Base-by-base conservation (phyloP, 2,888 invertebrate species). In the Hirtodrosophila cameraria region DNA sequence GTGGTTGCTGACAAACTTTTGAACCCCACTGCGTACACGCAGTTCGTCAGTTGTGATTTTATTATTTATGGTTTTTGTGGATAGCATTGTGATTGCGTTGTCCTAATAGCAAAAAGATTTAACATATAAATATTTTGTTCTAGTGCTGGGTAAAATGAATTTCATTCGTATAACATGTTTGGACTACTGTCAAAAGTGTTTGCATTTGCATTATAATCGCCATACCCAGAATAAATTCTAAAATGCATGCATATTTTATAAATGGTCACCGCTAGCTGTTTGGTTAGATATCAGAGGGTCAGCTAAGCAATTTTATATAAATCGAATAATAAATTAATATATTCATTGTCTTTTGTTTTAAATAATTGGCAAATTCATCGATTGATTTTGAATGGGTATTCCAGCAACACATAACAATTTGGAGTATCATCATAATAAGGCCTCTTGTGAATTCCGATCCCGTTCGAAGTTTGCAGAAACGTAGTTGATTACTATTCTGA, bases 151-250 rank as follows among this genome's bases (percentile, higher is more conserved):
- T 25, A 33, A 27, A 39, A 30, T 30, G 27, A 65, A 30, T 46
- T 30, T 36, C 65, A 64, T 54, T 55, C 50, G 57, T n/a, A 41
- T 59, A 78, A 61, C 49, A 61, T 62, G 59, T 80, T 69, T 58
- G 55, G 65, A 54, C 46, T 62, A 70, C 74, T 80, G 80, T 80
- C 85, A 84, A 63, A 84, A 81, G 66, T 69, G 66, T 58, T 80
- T 81, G 66, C 49, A 80, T 86, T 80, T 80, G 87, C 85, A 80
- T 86, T 85, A 85, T 74, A 80, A 80, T 86, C 82, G 79, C 61
- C 53, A 46, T 33, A 62, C 53, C 61, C 64, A 63, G 78, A 54
- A 86, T 82, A 84, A 81, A 86, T 80, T n/a, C 75, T 74, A 57
- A 81, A 78, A 70, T 45, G 60, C 59, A 61, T 85, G 75, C 53